Base-by-base conservation (phyloP, 2,888 invertebrate genomes). In the Platycnemis pennipes region DNA sequence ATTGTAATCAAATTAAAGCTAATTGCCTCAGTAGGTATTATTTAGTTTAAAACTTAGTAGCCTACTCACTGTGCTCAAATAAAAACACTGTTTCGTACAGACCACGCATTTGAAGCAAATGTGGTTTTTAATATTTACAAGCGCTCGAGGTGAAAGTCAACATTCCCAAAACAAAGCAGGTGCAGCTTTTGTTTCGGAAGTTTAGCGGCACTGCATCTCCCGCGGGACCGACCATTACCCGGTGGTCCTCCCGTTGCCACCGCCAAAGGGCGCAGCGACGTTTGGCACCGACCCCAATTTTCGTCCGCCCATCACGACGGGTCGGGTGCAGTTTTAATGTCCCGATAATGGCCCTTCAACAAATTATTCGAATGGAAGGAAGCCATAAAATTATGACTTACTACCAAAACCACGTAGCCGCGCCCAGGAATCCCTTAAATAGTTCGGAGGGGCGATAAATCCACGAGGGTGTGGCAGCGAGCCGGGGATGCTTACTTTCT, bases 361-460 rank as follows among this genome's bases (percentile, higher is more conserved):
- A 91, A 13, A 44, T 91, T 63, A 69, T 69, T 56, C 44, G 37
- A 16, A 77, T 77, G 77, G 77, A 37, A 22, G 11, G 37, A 37
- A 77, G 77, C 77, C 77, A 37, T 77, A 37, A 56, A 56, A 44
- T 91, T 63, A 91, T 91, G 56, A 91, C 91, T 91, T 91, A 91
- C 91, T 91, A 56, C 49, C 26, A 91, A 56, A 63, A 91, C 63
- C 56, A 91, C n/a, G 91, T 37, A 77, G n/a, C 91, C 91, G 91
- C 91, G 49, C 91, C 91, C 91, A 63, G 13, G 63, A 63, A 42
- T 44, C 44, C 42, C 56, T 91, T 63, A 53, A 91, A 89, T n/a
- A 69, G 26, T 69, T 69, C n/a, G 69, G 69, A 37, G 44, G 63
- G 63, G 56, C 49, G 91, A 91, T 91, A 91, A 91, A 91, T 63